Evolutionary conservation across 35 echinoderm and acorn worm species (phyloP).

Genomic region (Diadema setosum): DNA sequence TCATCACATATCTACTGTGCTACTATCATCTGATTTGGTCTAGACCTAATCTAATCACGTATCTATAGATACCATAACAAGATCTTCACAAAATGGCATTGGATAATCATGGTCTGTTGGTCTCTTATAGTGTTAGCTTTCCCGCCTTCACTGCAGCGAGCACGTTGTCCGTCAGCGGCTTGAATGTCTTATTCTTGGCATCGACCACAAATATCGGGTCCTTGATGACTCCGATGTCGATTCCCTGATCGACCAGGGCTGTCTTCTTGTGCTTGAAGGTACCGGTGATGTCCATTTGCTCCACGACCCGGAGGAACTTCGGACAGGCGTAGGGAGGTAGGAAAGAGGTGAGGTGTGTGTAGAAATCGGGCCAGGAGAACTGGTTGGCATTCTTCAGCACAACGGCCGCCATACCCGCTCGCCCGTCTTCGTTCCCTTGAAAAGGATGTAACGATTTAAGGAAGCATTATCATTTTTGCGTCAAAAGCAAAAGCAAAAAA

Average conservation of each 20-base stretch:
- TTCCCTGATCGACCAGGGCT: constrained; percentile 65
- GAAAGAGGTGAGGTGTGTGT: constrained; percentile 43
- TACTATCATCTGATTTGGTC: too few species aligned
- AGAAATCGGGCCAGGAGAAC: constrained; percentile 29
- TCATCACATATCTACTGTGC: too few species aligned
- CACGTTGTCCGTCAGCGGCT: not conserved
- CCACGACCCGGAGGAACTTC: constrained; percentile 66
- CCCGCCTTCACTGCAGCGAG: too few species aligned
- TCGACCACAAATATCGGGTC: constrained; percentile 71
- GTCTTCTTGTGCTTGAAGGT: constrained; percentile 80
- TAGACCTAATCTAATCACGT: too few species aligned
- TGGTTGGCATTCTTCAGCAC: not conserved
- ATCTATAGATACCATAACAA: too few species aligned
- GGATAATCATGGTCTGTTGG: too few species aligned
- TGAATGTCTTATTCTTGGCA: constrained; percentile 46
- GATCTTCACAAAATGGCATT: too few species aligned
- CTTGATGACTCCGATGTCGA: constrained; percentile 31
- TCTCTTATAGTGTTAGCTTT: too few species aligned
- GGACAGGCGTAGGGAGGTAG: constrained; percentile 85
- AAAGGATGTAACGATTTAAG: too few species aligned
- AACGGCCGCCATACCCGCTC: constrained; percentile 72
- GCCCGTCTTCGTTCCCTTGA: constrained; percentile 54
- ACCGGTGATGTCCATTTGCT: constrained; percentile 57
- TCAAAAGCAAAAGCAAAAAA: too few species aligned
- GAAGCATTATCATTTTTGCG: too few species aligned